These are phyloP conservation scores for Grallaria varia DNA, from an alignment of 2,113 vertebrate genomes.

Conservation along the genomic window DNA sequence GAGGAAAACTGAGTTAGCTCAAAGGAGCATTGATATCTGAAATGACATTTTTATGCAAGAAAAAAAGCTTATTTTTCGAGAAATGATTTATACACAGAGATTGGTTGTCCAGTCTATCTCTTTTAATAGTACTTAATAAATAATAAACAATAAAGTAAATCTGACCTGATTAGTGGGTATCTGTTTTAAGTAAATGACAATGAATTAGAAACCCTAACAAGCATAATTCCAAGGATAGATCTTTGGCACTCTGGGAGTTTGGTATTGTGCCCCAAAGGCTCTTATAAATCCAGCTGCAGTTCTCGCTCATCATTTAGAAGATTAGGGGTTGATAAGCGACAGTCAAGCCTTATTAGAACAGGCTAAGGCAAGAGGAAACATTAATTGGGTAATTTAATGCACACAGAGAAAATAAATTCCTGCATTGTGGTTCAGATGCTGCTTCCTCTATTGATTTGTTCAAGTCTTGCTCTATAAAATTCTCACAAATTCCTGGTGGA, in stretches of 20 bases:
- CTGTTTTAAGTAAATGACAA: constrained; percentile 25
- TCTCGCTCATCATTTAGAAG: constrained; percentile 58
- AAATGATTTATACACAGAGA: neutral
- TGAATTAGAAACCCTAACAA: constrained; percentile 45
- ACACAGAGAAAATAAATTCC: constrained; percentile 46
- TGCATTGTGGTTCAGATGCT: constrained; percentile 21
- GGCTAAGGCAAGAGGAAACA: constrained; percentile 51
- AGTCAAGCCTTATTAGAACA: constrained; percentile 65
- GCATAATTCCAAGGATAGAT: constrained; percentile 41
- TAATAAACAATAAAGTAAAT: constrained; percentile 22
- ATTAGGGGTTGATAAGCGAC: constrained; percentile 63
- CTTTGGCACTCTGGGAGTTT: constrained; percentile 19
- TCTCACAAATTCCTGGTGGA: neutral
- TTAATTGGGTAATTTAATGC: constrained; percentile 66
- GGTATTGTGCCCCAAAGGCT: constrained; percentile 67
- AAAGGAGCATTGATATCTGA: neutral
- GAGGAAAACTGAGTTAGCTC: neutral
- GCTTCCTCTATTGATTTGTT: constrained; percentile 17
- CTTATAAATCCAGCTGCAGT: constrained; percentile 61
- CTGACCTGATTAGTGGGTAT: constrained; percentile 5
- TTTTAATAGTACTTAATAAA: constrained; percentile 9
- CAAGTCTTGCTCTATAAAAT: neutral
- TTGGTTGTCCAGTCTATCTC: neutral
- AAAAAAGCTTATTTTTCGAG: neutral
- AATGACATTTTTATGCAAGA: neutral